Conservation (phyloP, 2,888 invertebrate genomes). For the Catocala sponsa region DNA sequence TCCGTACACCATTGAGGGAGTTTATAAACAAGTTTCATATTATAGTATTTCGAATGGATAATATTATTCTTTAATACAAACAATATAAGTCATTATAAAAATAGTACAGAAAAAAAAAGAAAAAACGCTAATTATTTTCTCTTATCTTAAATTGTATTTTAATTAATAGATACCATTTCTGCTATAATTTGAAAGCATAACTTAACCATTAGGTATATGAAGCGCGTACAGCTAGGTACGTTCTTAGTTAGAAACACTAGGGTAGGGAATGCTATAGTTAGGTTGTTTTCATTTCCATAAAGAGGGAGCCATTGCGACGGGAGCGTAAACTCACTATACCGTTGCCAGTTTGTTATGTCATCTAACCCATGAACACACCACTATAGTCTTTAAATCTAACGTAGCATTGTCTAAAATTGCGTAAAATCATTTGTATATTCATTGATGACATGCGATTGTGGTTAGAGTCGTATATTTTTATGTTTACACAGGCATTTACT, state of each 20-base stretch:
- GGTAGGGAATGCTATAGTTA: conserved; percentile 56
- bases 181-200: not conserved
- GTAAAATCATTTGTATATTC: conserved; percentile 26
- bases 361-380: conserved; percentile 36
- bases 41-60: too few species aligned
- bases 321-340: conserved; percentile 44
- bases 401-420: conserved; percentile 32
- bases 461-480: conserved; percentile 33
- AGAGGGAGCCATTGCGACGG: conserved; percentile 52
- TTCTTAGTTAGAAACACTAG: conserved; percentile 27
- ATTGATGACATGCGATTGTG: conserved; percentile 32
- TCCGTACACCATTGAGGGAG: too few species aligned
- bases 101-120: too few species aligned
- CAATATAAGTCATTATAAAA: too few species aligned
- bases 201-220: conserved; percentile 20
- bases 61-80: too few species aligned
- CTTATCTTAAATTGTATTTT: too few species aligned
- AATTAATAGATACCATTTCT: too few species aligned
- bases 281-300: conserved; percentile 65
- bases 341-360: conserved; percentile 38
- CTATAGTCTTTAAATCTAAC: conserved; percentile 33
- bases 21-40: too few species aligned
- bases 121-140: too few species aligned
- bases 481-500: conserved; percentile 26
- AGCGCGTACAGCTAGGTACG: conserved; percentile 14